Base-by-base conservation (phyloP, 1,140 invertebrate species). In the Ceratosolen solmsi region DNA sequence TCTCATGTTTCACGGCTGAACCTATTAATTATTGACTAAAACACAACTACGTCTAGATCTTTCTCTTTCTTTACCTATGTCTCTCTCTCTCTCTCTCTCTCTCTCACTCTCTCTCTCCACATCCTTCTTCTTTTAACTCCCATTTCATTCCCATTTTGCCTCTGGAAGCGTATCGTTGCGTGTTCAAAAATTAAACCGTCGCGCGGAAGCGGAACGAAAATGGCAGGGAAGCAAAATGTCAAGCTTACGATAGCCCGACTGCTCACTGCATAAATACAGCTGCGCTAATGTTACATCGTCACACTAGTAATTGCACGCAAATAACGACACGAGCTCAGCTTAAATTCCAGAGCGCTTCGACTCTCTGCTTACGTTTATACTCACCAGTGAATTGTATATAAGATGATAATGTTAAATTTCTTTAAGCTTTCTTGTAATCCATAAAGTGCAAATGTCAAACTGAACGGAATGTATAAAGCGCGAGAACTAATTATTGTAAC, bases 201-300 rank as follows among this genome's bases (percentile, higher is more conserved):
- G 49, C 11, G 30, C n/a, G 17, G 33, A 60, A 79, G 76, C 63
- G 63, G 20, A 78, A 78, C 76, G 20, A 79, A 79, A 79, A n/a
- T 68, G 60, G n/a, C 25, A 78, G 20, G 56, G 17, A 46, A 36
- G 22, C 17, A 68, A 13, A 30, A 38, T 79, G 65, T 79, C 63
- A 79, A 71, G 11, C 20, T 3, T 49, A 73, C 85, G 76, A 71
- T 75, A 71, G 80, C 51, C 77, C 78, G 60, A 72, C 73, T 58
- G 72, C 25, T 36, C 74, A 82, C 79, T 87, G 83, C 84, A 86
- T 87, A 86, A 87, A 87, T 86, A 85, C 83, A 86, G 86, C 85
- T 86, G 84, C 83, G 86, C 85, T 87, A 87, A 87, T 87, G 86
- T 86, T 87, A 86, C 87, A 87, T 86, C 85, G 86, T 74, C 84